Evolutionary conservation across 2,113 vertebrate genomes (phyloP), one percentile per base, ranked within the genome.

Genomic region (Dolichallabes microphthalmus): DNA sequence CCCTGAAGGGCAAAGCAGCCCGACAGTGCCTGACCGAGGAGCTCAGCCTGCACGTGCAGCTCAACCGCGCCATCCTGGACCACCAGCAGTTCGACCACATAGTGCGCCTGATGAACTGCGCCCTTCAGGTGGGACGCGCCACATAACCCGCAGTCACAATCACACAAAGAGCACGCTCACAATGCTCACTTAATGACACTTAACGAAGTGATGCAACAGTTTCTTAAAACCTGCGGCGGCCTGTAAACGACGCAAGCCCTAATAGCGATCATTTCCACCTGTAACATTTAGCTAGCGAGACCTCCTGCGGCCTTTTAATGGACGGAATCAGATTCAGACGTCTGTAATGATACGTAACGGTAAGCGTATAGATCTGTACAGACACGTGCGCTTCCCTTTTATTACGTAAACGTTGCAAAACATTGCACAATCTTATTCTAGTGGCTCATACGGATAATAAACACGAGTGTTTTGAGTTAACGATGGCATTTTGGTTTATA

Each of bases 11-110:
- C 86, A 98, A 96, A 85, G 94, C 96, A 71, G 97, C 98, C n/a
- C 95, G 98, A 32, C 97, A 97, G 83, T 99, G 97, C 93, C 95
- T 99, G 82, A 96, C 97, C 0, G 96, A 98, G 71, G 97, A 99
- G 53, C 92, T 99, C 30, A 96, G 96, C 84, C 95, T 95, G 19
- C 98, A 98, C 0, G 97, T 98, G 2, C 97, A 98, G 88, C 97
- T 98, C 82, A 99, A 99, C 88, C 95, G 98, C 1, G 96, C 97
- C 30, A 98, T 99, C 83, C 89, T 99, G 92, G 98, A 99, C 91
- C 98, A 99, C 89, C 97, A 99, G 58, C 98, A 99, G 93, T 99
- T 99, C 78, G 98, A 99, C 92, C 97, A 99, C 90, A 92, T 97
- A 30, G 94, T 98, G 87, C 95, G 97, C 73, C 97, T 99, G 97